Percentiles rank a stretch among this genome's conserved stretches.
These are phyloP conservation scores for Psococerastis gibbosa DNA, from an alignment of 2,888 invertebrate species.

Conservation along the genomic window DNA sequence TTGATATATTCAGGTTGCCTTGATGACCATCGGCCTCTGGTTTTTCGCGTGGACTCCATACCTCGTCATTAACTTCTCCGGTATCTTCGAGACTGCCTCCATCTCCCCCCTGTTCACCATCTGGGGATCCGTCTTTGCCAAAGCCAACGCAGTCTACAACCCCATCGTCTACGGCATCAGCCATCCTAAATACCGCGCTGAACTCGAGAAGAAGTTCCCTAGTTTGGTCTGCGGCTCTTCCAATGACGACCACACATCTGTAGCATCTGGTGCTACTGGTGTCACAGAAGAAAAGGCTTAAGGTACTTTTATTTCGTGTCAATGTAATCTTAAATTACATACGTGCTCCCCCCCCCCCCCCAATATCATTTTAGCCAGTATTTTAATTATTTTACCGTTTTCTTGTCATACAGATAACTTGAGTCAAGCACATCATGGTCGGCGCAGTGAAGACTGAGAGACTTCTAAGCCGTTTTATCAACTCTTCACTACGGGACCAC, in stretches of 20 bases:
- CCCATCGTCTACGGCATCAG: constrained; percentile 81
- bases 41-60: constrained; percentile 86
- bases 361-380: no score
- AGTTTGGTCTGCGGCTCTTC: constrained; percentile 43
- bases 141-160: constrained; percentile 78
- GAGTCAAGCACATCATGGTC: no score
- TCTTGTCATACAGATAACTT: no score
- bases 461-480: no score
- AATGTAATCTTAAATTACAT: no score
- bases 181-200: constrained; percentile 61
- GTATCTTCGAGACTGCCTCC: constrained; percentile 52
- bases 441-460: no score
- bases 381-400: no score
- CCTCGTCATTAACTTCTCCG: constrained; percentile 59
- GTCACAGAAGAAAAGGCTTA: constrained; percentile 40
- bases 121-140: constrained; percentile 82
- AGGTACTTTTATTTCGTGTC: no score
- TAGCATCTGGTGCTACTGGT: constrained; percentile 47
- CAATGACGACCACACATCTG: constrained; percentile 40
- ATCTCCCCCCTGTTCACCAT: constrained; percentile 66
- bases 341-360: no score
- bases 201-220: constrained; percentile 58
- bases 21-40: constrained; percentile 80
- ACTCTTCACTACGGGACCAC: no score
- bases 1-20: constrained; percentile 37